phyloP scores from a whole-genome alignment of 2,113 vertebrate species.

The Rhinolophus ferrumequinum region DNA sequence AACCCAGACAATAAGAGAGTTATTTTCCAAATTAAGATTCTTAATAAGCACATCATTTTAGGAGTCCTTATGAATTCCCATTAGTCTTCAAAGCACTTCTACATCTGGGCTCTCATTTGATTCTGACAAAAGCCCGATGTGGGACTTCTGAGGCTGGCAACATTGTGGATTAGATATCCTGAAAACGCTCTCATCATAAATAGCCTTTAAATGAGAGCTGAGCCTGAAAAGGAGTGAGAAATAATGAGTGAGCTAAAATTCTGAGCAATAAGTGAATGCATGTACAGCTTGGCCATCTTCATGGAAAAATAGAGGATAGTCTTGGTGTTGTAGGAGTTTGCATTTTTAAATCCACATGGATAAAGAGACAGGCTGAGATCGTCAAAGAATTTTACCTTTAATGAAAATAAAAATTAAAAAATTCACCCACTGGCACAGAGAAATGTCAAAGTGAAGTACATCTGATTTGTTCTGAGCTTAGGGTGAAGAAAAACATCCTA shows the following conservation, averaged over 20 bases:
- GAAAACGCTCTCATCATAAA: background rate
- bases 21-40: slow-evolving; percentile 28
- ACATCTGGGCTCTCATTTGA: background rate
- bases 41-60: slow-evolving; percentile 20
- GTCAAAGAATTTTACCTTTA: background rate
- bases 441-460: background rate
- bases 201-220: background rate
- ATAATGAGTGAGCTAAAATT: background rate
- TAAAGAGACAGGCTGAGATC: background rate
- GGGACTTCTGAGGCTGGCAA: background rate
- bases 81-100: slow-evolving; percentile 51
- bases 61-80: slow-evolving; percentile 35
- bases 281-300: background rate
- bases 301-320: background rate
- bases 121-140: background rate
- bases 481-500: background rate
- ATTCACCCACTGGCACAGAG: background rate
- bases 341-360: background rate
- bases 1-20: background rate
- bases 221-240: background rate
- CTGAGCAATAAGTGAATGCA: background rate
- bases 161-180: background rate
- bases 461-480: background rate
- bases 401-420: slow-evolving; percentile 23
- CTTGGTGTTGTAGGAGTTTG: background rate